A percentile compares a stretch with the other conserved stretches of the same genome.
These are phyloP conservation scores for Trachops cirrhosus DNA, from an alignment of 2,797 vertebrate species.

Conservation along the genomic window DNA sequence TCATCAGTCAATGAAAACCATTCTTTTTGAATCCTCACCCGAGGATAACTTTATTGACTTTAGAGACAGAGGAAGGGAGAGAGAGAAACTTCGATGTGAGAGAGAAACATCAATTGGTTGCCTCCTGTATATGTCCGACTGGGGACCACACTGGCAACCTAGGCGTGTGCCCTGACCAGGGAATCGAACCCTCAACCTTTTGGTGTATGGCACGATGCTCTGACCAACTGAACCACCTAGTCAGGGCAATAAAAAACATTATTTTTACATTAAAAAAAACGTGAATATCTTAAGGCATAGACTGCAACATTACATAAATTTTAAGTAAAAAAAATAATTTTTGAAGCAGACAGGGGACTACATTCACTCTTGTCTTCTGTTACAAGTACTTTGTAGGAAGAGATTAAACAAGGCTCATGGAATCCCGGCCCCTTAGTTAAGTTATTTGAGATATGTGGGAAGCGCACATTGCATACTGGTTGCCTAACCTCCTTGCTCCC, in stretches of 20 bases:
- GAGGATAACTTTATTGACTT: too few relatives aligned
- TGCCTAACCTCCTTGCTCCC: neutral
- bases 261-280: neutral
- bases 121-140: too few relatives aligned
- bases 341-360: neutral
- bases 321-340: constrained; percentile 8
- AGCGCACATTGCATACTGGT: accelerated
- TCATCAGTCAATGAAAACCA: neutral
- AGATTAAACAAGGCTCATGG: neutral
- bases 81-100: too few relatives aligned
- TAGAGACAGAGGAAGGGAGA: too few relatives aligned
- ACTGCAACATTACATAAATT: neutral
- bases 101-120: too few relatives aligned
- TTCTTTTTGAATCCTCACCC: neutral
- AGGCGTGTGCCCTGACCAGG: too few relatives aligned
- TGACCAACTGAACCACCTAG: too few relatives aligned
- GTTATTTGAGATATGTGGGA: neutral
- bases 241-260: neutral
- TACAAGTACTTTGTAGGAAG: neutral
- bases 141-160: too few relatives aligned
- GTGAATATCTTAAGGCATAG: neutral
- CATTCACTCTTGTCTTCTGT: neutral
- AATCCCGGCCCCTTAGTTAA: neutral
- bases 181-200: too few relatives aligned
- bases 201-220: too few relatives aligned